These are phyloP conservation scores for Aurelia sp. DNA, from an alignment of 30 jellyfish, hydroid and myxozoan species.

Conservation along the genomic window DNA sequence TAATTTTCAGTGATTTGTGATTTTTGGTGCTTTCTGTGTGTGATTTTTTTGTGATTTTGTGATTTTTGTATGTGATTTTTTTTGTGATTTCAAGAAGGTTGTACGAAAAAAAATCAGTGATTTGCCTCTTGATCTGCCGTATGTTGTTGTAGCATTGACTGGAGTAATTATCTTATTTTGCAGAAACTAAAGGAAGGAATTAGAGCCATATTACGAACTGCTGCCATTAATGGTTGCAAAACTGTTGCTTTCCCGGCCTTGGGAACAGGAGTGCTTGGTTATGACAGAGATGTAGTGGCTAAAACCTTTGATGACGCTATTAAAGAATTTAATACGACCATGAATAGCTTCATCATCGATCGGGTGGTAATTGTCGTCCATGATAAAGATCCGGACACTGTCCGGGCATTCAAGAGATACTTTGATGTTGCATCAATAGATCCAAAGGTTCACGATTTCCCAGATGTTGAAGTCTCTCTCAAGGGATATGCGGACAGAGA, in stretches of 20 bases:
- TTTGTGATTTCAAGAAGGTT: no score
- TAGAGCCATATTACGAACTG: no score
- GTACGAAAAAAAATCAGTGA: no score
- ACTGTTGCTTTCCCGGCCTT: neutral
- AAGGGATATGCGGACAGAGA: neutral
- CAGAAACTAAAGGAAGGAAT: no score
- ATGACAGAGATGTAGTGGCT: neutral
- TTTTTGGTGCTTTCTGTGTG: no score
- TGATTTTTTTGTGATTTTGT: no score
- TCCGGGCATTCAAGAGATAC: neutral
- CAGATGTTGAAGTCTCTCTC: neutral
- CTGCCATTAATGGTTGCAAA: neutral
- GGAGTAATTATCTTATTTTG: no score
- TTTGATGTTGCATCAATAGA: neutral
- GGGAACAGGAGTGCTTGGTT: neutral
- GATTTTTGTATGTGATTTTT: no score
- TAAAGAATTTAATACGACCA: neutral
- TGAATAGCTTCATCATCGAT: neutral
- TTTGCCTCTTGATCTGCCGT: no score
- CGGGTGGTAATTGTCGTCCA: neutral
- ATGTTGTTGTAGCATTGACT: no score
- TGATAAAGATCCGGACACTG: neutral
- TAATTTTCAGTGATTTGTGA: no score
- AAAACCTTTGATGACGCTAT: neutral
- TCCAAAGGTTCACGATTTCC: neutral